Base-by-base conservation (phyloP, 1,140 invertebrate genomes). In the Tetragonula clypearis region DNA sequence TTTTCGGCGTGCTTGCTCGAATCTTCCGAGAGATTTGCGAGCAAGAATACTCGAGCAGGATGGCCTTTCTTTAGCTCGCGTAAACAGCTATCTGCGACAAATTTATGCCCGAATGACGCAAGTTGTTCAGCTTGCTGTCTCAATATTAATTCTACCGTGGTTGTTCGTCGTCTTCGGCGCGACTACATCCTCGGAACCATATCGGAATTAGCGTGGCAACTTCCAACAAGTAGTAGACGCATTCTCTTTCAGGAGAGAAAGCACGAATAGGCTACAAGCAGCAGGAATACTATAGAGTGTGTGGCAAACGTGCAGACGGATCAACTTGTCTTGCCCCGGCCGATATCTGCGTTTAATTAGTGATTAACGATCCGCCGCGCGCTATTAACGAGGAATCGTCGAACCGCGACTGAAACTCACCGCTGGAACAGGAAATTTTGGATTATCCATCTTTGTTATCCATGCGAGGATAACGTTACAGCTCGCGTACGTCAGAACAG, bases 151-250 rank as follows among this genome's bases (percentile, higher is more conserved):
- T 68, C 49, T 69, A 19, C 23, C 12, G 35, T 4, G 21, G 21
- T 12, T 35, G 73, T 75, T 82, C 71, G 41, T 49, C 58, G 65
- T 55, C 41, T 49, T 26, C 8, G 30, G 9, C 5, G n/a, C 4
- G 68, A 80, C 72, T 58, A 17, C 30, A 58, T 1, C 23, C 72
- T 41, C 14, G 21, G 49, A 75, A 56, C 21, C 30, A 30, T 83
- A 77, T 77, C 41, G 65, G 49, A 77, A 77, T 83, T 83, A 68
- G 41, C 66, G n/a, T 23, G 58, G 35, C 21, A 82, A 82, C 80
- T 82, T 75, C 26, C 30, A 66, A 23, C 72, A 21, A 72, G 21
- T 23, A 62, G 62, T 23, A 62, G 62, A 55, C 12, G 56, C 35
- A 17, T 82, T 76, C 72, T 56, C 72, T 56, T 60, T 15, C 15